Evolutionary conservation across 2,888 invertebrate genomes (phyloP), one percentile per base, ranked within the genome.

Genomic region (Polydrusus tereticollis): DNA sequence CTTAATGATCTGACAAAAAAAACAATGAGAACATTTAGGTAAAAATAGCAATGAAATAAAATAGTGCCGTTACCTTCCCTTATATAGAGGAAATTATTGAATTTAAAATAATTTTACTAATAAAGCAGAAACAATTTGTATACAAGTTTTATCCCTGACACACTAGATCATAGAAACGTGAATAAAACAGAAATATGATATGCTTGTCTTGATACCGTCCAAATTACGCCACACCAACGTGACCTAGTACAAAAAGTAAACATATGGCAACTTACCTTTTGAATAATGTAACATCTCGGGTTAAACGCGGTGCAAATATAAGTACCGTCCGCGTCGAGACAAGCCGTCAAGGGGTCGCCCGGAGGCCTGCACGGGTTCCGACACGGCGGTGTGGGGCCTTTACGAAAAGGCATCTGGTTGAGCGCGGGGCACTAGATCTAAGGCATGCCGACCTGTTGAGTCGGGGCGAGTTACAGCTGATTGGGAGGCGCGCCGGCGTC

Each of bases 301-400:
- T 88, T 88, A 82, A 88, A 89, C 58, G 90, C 88, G 47, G 90
- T 89, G 82, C 90, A 90, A 78, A 90, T 87, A 83, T 90, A 90
- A 43, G 89, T 88, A 68, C 88, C 87, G 82, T 88, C 87, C 70
- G 87, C 87, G 80, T 88, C 88, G 63, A 88, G 83, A 79, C 88
- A 88, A 67, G 87, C 84, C 52, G 84, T 82, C 76, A 85, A 78
- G 70, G 85, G 86, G 78, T 86, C 86, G 76, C 81, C 66, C 4
- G 73, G 47, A 66, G 76, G 66, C 72, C 77, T 73, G 59, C 68
- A 43, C 3, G 63, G 63, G 50, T 57, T 33, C 66, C 70, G 77
- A 45, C 45, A 63, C n/a, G 62, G 67, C 50, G 63, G 47, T 45
- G 50, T 33, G 36, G 74, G 68, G 80, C 74, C 72, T 73, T 81